phyloP scores from a whole-genome alignment of 2,888 invertebrate species.

The Elysia crispata region DNA sequence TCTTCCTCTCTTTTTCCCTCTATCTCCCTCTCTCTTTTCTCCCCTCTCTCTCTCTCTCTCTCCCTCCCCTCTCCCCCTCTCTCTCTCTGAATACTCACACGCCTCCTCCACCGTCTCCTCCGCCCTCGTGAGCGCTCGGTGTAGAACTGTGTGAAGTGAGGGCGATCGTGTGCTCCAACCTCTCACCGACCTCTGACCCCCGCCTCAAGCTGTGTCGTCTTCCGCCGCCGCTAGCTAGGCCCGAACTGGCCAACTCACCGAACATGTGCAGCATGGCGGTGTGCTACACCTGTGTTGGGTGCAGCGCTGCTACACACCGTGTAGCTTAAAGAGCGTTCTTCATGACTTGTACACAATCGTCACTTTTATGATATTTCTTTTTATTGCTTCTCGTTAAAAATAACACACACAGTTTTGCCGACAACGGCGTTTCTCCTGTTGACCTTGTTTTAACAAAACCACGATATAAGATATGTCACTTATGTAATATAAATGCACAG shows the following conservation, averaged over 20 bases:
- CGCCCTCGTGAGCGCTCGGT: conserved; percentile 57
- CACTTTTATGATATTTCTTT: too few species aligned
- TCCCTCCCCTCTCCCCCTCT: background rate
- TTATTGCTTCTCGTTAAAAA: too few species aligned
- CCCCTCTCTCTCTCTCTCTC: conserved; percentile 12
- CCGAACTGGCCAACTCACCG: conserved; percentile 54
- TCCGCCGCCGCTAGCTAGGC: conserved; percentile 53
- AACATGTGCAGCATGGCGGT: conserved; percentile 55
- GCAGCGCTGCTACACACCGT: too few species aligned
- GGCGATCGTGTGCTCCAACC: conserved; percentile 66
- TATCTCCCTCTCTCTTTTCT: background rate
- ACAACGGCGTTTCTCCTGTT: too few species aligned
- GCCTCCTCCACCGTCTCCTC: conserved; percentile 49
- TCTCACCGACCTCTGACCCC: conserved; percentile 65
- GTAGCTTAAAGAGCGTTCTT: too few species aligned
- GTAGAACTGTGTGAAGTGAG: conserved; percentile 58
- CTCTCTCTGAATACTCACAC: conserved; percentile 54
- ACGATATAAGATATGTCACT: too few species aligned
- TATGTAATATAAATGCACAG: too few species aligned
- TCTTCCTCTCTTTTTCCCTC: conserved; percentile 12
- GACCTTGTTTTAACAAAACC: too few species aligned
- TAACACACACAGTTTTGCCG: too few species aligned
- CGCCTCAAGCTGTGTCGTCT: conserved; percentile 63
- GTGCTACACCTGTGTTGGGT: too few species aligned
- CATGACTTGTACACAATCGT: too few species aligned